Evolutionary conservation across 2,888 invertebrate genomes (phyloP), one percentile per base, ranked within the genome.

Genomic region (Linyphia triangularis): DNA sequence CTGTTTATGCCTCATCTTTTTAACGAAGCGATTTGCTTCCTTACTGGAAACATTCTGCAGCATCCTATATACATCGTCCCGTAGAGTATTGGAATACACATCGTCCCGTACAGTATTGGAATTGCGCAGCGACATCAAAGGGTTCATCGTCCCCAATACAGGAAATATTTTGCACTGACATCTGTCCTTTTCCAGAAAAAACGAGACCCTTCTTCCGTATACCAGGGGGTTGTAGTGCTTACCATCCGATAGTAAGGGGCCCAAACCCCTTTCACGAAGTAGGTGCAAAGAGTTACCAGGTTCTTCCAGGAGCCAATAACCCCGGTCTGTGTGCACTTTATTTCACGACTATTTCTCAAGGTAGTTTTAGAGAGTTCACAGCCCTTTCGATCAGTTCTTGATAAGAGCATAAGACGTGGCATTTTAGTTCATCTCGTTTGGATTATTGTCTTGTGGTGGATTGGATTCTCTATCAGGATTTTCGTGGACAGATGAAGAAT

Each of bases 71-170:
- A n/a, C 26, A 19, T 19, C 26, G 26, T 24, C 28, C 26, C 51
- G 24, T 16, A 26, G 22, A 13, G 30, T 61, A n/a, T n/a, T n/a
- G n/a, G n/a, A n/a, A n/a, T n/a, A 9, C 33, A 9, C 33, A 33
- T 40, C 51, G 28, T 28, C 79, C 65, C 28, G 10, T 13, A 59
- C 30, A 70, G 61, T 72, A 72, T 72, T 2, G 72, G 72, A 63
- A 82, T 82, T 63, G 43, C 33, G 24, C 33, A 61, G 24, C 51
- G 51, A 65, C 16, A 26, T 13, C 19, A 28, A 67, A 81, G 73
- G 65, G 86, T 86, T 86, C 86, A 81, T 70, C 65, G 86, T 51
- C 57, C 86, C 63, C 67, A 37, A 40, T 73, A 81, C 86, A 86
- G 86, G 86, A 86, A 86, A 81, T 86, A 86, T 81, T 86, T 51